Evolutionary conservation across 2,113 vertebrate species (phyloP).

Genomic region (Tringa solitaria): DNA sequence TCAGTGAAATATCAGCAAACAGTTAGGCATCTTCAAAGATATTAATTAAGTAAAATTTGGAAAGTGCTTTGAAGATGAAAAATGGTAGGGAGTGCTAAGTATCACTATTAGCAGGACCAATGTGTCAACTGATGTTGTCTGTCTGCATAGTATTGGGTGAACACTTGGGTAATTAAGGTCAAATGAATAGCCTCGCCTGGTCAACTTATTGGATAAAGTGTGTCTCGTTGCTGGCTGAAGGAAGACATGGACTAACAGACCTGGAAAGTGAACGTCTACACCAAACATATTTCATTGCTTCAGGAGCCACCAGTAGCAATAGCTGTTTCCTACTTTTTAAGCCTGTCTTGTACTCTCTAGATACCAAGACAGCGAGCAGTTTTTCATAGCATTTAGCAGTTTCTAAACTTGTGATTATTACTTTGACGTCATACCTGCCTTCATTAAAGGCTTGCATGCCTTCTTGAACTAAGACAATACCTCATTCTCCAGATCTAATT

Average conservation of each 20-base stretch:
- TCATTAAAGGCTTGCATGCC: background rate
- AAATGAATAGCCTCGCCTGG: conserved; percentile 39
- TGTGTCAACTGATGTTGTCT: conserved; percentile 63
- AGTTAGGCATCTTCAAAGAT: conserved; percentile 65
- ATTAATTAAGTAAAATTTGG: conserved; percentile 71
- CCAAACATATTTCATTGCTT: background rate
- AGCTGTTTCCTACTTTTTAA: background rate
- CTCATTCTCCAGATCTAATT: background rate
- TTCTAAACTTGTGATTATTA: background rate
- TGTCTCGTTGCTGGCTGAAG: conserved; percentile 2
- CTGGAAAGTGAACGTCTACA: background rate
- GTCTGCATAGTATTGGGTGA: conserved; percentile 56
- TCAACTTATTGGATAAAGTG: conserved; percentile 28
- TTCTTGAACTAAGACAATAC: background rate
- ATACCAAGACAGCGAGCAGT: background rate
- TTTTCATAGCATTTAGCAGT: background rate
- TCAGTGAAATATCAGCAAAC: conserved; percentile 70
- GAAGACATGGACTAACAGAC: conserved; percentile 30
- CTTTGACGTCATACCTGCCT: background rate
- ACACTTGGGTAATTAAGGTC: conserved; percentile 64
- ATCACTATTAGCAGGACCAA: conserved; percentile 51
- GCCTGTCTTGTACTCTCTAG: background rate
- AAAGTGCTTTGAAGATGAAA: conserved; percentile 73
- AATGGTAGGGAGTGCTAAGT: conserved; percentile 60
- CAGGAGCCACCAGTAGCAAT: background rate